phyloP scores from a whole-genome alignment of 2,797 vertebrate genomes.

The Lepilemur septentrionalis region DNA sequence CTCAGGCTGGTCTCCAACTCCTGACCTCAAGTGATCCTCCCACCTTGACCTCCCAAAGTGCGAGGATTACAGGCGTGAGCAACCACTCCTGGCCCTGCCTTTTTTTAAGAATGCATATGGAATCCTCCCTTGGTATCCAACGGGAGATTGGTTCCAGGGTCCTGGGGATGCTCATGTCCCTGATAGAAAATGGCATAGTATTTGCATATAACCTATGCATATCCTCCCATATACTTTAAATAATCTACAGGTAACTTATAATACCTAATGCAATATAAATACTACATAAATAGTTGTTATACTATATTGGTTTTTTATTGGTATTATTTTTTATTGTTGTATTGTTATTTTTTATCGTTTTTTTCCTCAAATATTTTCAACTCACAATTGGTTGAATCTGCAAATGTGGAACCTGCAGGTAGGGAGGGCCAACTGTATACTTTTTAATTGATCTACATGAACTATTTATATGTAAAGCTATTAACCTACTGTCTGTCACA shows the following conservation, averaged over 20 bases:
- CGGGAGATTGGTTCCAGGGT: no score
- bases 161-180: background rate
- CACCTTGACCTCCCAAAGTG: no score
- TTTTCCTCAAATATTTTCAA: background rate
- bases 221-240: background rate
- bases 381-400: background rate
- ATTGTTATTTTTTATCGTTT: background rate
- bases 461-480: background rate
- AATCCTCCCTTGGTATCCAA: background rate
- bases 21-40: no score
- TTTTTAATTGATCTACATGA: conserved; percentile 23
- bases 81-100: no score
- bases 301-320: background rate
- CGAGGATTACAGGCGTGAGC: no score
- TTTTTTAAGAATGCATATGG: background rate
- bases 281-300: background rate
- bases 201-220: background rate
- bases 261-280: background rate
- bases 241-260: background rate
- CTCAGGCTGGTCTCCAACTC: no score
- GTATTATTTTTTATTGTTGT: background rate
- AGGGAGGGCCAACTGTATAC: background rate
- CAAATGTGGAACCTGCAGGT: background rate
- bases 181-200: background rate
- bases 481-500: background rate